Evolutionary conservation across 2,888 invertebrate genomes (phyloP).

Genomic region (Latheticus oryzae): DNA sequence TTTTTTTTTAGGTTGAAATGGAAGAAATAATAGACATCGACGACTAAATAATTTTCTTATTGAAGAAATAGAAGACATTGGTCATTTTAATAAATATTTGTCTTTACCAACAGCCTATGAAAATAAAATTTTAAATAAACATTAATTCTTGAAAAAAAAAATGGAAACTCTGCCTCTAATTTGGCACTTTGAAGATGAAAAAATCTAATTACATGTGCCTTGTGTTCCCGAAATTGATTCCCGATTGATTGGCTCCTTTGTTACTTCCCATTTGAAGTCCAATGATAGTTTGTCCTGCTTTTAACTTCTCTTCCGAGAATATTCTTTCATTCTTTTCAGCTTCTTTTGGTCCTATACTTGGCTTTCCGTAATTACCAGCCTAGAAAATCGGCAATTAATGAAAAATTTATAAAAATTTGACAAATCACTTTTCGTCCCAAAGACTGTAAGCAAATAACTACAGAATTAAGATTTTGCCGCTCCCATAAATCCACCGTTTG

Average conservation of each 20-base stretch:
- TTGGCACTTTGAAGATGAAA: constrained; percentile 34
- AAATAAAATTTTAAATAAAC: constrained; percentile 26
- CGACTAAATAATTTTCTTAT: constrained; percentile 16
- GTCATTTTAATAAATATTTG: constrained; percentile 29
- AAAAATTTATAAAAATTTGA: no score
- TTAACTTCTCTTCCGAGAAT: constrained; percentile 94
- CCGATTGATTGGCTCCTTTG: constrained; percentile 96
- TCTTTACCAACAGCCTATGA: constrained; percentile 30
- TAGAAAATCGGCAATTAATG: no score
- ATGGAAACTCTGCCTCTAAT: constrained; percentile 10
- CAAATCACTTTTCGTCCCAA: constrained; percentile 92
- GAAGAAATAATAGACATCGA: constrained; percentile 16
- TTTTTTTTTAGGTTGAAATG: constrained; percentile 33
- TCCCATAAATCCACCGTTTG: constrained; percentile 99
- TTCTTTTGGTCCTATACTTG: constrained; percentile 95
- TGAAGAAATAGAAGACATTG: constrained; percentile 31
- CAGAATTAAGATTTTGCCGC: constrained; percentile 94
- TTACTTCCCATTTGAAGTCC: constrained; percentile 97
- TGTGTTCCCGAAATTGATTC: constrained; percentile 97
- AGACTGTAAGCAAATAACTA: constrained; percentile 94
- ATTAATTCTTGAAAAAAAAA: constrained; percentile 12
- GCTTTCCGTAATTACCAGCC: constrained; percentile 86
- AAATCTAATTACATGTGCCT: constrained; percentile 87
- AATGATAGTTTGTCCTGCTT: constrained; percentile 93
- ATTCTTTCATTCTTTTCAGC: constrained; percentile 94